Percentiles rank a stretch among this genome's conserved stretches.
These are phyloP conservation scores for Drosophila kurseongensis DNA, from an alignment of 1,140 invertebrate species.

Conservation along the genomic window DNA sequence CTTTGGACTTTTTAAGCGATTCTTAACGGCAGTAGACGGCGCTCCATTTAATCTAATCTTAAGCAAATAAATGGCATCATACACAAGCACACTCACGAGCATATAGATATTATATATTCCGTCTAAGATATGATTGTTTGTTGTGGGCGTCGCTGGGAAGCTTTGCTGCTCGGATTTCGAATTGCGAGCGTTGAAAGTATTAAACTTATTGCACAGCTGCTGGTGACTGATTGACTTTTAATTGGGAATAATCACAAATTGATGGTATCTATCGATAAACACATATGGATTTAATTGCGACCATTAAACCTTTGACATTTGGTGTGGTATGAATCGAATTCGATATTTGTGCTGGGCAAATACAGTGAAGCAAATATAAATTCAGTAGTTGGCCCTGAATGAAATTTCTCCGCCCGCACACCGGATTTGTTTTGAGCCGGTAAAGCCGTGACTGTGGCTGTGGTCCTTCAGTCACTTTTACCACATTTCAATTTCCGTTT, in stretches of 20 bases:
- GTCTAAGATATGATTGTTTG: slow-evolving; percentile 60
- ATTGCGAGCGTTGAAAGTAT: slow-evolving; percentile 41
- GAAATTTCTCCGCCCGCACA: not conserved
- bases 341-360: slow-evolving; percentile 18
- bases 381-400: slow-evolving; percentile 22
- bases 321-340: not conserved
- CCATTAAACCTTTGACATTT: slow-evolving; percentile 29
- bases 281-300: slow-evolving; percentile 20
- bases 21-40: slow-evolving; percentile 38
- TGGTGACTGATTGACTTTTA: slow-evolving; percentile 73
- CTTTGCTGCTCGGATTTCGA: slow-evolving; percentile 16
- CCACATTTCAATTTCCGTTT: slow-evolving; percentile 79
- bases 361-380: slow-evolving; percentile 13
- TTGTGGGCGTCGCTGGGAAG: slow-evolving; percentile 42
- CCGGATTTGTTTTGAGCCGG: not conserved
- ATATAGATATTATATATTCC: slow-evolving; percentile 22
- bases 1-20: slow-evolving; percentile 34
- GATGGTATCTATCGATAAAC: slow-evolving; percentile 22
- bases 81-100: slow-evolving; percentile 13
- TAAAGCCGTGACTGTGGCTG: slow-evolving; percentile 25
- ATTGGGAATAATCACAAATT: slow-evolving; percentile 61
- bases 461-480: slow-evolving; percentile 49
- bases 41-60: slow-evolving; percentile 75
- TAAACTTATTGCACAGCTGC: slow-evolving; percentile 40
- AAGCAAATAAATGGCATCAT: slow-evolving; percentile 48